Base-by-base conservation (phyloP, 2,888 invertebrate species). In the Augochlorella aurata region DNA sequence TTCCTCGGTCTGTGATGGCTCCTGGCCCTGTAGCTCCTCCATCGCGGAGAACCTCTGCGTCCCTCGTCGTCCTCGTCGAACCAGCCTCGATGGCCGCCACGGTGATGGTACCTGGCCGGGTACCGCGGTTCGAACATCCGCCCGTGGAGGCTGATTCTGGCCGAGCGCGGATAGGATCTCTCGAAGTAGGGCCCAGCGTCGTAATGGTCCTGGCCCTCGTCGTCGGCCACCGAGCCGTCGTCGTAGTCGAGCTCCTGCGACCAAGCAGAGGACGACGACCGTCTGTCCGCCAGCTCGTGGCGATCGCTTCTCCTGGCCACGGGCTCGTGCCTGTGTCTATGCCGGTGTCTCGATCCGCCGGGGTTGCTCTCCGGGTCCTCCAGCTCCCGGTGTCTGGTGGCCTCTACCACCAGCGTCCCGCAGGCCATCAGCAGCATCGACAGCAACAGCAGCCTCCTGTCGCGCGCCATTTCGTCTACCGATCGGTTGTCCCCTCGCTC, bases 271-370 rank as follows among this genome's bases (percentile, higher is more conserved):
- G 47, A 14, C 47, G 47, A 52, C 67, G 82, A 24, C 38, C 83
- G 82, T 71, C 65, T 21, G 58, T 74, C 79, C 67, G 73, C 71
- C 29, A 75, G 63, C 45, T 88, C 85, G 65, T 86, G 88, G 29
- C 87, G 87, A 45, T 70, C 77, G 71, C 87, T 83, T 18, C 70
- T 58, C 21, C 49, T 70, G 12, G 21, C 14, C 52, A 86, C 70
- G 12, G 88, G 70, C 54, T 92, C 91, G 86, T 93, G 93, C 63
- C 91, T 88, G 82, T 93, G 93, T 63, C 92, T 90, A 74, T 92
- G 92, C 47, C 91, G 89, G 81, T 93, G 92, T 44, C 88, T 87
- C 38, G 38, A 38, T 4, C 38, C 38, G 38, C 38, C 38, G n/a
- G 85, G 49, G 49, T 86, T 86, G 52, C 63, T 69, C 14, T 73